Evolutionary conservation across 92 coral and sea anemone genomes (phyloP).

Genomic region (Micromussa lordhowensis): DNA sequence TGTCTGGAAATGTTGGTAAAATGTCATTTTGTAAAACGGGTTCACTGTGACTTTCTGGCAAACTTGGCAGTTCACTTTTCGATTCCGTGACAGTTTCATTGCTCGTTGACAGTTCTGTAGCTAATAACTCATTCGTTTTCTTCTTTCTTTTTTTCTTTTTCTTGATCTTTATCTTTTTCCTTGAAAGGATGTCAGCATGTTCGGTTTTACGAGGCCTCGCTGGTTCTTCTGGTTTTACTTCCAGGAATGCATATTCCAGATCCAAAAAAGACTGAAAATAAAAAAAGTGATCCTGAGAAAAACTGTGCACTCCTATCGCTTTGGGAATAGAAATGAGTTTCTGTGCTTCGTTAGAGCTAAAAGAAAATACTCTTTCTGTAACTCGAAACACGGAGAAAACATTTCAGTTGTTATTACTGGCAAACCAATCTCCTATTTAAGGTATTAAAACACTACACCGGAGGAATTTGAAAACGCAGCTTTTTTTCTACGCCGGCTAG

Average conservation of each 20-base stretch:
- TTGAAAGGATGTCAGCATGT: background rate
- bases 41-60: background rate
- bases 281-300: background rate
- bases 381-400: no score
- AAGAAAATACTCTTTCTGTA: no score
- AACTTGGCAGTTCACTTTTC: background rate
- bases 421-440: no score
- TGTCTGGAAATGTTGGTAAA: slow-evolving; percentile 19
- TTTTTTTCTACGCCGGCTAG: no score
- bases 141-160: slow-evolving; percentile 14
- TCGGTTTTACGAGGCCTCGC: background rate
- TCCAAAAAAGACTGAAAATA: slow-evolving; percentile 38
- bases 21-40: background rate
- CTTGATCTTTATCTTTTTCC: background rate
- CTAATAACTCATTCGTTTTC: background rate
- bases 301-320: background rate
- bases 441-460: no score
- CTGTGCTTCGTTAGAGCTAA: background rate
- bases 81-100: slow-evolving; percentile 12
- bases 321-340: background rate
- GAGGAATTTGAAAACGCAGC: no score
- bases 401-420: no score
- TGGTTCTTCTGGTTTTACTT: background rate
- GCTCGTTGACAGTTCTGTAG: background rate
- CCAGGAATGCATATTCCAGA: slow-evolving; percentile 39